A percentile compares a stretch with the other conserved stretches of the same genome.
These are phyloP conservation scores for Chionodraco myersi DNA, from an alignment of 2,113 vertebrate genomes.

Conservation along the genomic window DNA sequence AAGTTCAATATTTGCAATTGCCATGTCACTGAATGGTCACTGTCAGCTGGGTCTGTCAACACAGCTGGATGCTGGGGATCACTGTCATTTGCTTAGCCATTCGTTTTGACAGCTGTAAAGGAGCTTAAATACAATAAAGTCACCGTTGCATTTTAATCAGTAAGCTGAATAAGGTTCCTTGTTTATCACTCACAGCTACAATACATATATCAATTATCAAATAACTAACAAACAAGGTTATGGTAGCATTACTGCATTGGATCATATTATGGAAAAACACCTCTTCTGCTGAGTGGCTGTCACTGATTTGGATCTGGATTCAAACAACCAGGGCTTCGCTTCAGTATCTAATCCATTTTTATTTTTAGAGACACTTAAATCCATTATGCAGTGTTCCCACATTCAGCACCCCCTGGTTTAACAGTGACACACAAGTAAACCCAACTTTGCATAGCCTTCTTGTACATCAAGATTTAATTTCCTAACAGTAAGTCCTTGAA, in stretches of 20 bases:
- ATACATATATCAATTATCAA: not conserved
- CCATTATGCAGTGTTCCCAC: slow-evolving; percentile 52
- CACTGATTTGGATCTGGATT: slow-evolving; percentile 40
- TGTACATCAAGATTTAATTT: slow-evolving; percentile 1
- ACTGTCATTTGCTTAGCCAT: not conserved
- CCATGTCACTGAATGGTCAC: not conserved
- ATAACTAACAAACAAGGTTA: not conserved
- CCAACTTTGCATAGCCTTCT: slow-evolving; percentile 36
- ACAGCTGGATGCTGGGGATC: not conserved
- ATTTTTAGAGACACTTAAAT: slow-evolving; percentile 59
- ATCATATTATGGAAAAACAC: not conserved
- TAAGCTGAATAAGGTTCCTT: not conserved
- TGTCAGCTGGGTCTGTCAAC: not conserved
- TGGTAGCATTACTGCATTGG: slow-evolving; percentile 8
- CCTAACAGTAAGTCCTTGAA: slow-evolving; percentile 31
- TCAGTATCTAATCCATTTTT: slow-evolving; percentile 63
- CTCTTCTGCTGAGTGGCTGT: slow-evolving; percentile 39
- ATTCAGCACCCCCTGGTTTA: slow-evolving; percentile 42
- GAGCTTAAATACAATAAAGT: not conserved
- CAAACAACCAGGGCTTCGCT: slow-evolving; percentile 45
- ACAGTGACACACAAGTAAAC: slow-evolving; percentile 32
- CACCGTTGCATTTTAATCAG: not conserved
- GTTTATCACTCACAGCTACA: not conserved
- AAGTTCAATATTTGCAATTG: not conserved
- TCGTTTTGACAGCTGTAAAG: not conserved